Conservation (phyloP, 2,888 invertebrate genomes). For the Apeira syringaria region DNA sequence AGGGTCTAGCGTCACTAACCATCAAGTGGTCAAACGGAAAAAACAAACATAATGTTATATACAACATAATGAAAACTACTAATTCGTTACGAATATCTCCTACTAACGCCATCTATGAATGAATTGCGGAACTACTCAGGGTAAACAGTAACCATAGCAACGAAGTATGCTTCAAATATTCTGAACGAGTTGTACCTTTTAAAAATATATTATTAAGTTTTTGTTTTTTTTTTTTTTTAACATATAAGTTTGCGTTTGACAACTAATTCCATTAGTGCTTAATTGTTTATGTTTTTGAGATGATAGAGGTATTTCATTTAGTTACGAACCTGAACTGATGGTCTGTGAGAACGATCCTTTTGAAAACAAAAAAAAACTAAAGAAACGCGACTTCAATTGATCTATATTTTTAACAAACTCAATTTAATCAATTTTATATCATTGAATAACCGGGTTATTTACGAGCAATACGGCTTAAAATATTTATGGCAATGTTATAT, state of each 20-base stretch:
- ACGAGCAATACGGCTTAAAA: constrained; percentile 6
- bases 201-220: no score
- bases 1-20: no score
- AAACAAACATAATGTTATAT: no score
- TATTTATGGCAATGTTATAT: constrained; percentile 11
- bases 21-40: no score
- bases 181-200: no score
- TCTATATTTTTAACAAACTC: background rate
- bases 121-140: constrained; percentile 37
- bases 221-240: no score
- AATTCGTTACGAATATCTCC: background rate
- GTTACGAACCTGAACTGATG: background rate
- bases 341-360: background rate
- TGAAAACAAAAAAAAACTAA: background rate
- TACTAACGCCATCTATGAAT: constrained; percentile 51
- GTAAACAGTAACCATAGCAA: background rate
- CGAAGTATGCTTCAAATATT: no score
- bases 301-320: background rate
- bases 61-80: no score
- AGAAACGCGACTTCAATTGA: background rate
- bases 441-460: background rate
- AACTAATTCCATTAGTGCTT: background rate
- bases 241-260: no score
- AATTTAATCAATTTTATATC: background rate
- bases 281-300: background rate